Evolutionary conservation across 2,888 invertebrate genomes (phyloP).

Genomic region (Stenolophus ochropezus): DNA sequence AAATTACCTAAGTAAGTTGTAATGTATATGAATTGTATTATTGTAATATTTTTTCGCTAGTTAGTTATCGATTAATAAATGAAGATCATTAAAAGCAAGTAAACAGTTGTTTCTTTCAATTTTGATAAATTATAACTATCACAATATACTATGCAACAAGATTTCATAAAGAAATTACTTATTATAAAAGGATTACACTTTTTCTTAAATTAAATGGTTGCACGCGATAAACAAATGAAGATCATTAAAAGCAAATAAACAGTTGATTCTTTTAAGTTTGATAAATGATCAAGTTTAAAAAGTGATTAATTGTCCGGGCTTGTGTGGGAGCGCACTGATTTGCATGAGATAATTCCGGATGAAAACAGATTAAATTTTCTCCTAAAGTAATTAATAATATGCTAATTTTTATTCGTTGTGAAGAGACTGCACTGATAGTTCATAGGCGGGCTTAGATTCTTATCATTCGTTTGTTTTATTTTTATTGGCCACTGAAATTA

Average conservation of each 20-base stretch:
- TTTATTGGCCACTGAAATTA: conserved; percentile 14
- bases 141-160: too few species aligned
- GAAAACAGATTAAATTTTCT: conserved; percentile 45
- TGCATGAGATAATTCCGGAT: conserved; percentile 37
- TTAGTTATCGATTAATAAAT: conserved; percentile 34
- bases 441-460: conserved; percentile 17
- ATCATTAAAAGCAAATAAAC: conserved; percentile 42
- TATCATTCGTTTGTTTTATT: conserved; percentile 27
- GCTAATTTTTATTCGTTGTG: conserved; percentile 35
- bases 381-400: conserved; percentile 43
- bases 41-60: too few species aligned
- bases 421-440: background rate
- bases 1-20: too few species aligned
- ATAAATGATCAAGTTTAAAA: conserved; percentile 43
- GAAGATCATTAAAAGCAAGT: conserved; percentile 37
- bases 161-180: too few species aligned
- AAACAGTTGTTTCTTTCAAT: conserved; percentile 31
- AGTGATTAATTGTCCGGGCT: conserved; percentile 21
- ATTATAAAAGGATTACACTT: too few species aligned
- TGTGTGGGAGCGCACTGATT: conserved; percentile 42
- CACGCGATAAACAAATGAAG: conserved; percentile 35
- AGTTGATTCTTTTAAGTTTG: conserved; percentile 37
- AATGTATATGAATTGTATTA: too few species aligned
- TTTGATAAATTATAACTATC: conserved; percentile 40
- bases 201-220: too few species aligned